A percentile compares a stretch with the other conserved stretches of the same genome.
These are phyloP conservation scores for Onchidella celtica DNA, from an alignment of 2,888 invertebrate genomes.

Conservation along the genomic window DNA sequence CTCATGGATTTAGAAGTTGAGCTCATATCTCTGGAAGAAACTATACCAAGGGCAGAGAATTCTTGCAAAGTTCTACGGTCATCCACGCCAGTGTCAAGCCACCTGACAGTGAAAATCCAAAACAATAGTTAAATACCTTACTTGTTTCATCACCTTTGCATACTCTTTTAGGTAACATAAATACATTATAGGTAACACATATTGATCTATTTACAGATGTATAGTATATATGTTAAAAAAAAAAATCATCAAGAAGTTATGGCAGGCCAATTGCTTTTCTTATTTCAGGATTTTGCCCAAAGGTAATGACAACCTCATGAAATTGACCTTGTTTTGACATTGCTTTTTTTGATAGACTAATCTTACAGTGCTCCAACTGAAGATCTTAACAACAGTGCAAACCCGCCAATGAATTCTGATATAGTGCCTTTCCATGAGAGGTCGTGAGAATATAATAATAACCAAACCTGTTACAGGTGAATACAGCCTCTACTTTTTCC, in stretches of 20 bases:
- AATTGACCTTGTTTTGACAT: too few species aligned
- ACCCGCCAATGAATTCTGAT: too few species aligned
- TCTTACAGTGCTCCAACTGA: too few species aligned
- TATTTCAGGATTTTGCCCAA: too few species aligned
- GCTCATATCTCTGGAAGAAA: constrained; percentile 54
- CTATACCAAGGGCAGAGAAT: constrained; percentile 61
- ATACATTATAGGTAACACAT: background rate
- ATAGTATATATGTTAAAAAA: too few species aligned
- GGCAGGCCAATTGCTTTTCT: too few species aligned
- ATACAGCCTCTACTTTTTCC: constrained; percentile 62
- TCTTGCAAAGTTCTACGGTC: constrained; percentile 66
- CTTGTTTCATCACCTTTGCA: background rate
- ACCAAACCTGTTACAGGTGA: constrained; percentile 69
- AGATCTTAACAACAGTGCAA: too few species aligned
- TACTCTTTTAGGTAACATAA: background rate
- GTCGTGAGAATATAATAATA: background rate
- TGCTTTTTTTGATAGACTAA: too few species aligned
- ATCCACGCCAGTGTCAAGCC: constrained; percentile 76
- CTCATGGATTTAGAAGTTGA: constrained; percentile 52
- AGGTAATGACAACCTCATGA: too few species aligned
- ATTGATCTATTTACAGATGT: too few species aligned
- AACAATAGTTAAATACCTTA: background rate
- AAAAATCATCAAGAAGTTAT: too few species aligned
- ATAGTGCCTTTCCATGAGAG: too few species aligned
- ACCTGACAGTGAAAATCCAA: constrained; percentile 55